Evolutionary conservation across 1,140 invertebrate species (phyloP).

Genomic region (Drosophila arizonae): DNA sequence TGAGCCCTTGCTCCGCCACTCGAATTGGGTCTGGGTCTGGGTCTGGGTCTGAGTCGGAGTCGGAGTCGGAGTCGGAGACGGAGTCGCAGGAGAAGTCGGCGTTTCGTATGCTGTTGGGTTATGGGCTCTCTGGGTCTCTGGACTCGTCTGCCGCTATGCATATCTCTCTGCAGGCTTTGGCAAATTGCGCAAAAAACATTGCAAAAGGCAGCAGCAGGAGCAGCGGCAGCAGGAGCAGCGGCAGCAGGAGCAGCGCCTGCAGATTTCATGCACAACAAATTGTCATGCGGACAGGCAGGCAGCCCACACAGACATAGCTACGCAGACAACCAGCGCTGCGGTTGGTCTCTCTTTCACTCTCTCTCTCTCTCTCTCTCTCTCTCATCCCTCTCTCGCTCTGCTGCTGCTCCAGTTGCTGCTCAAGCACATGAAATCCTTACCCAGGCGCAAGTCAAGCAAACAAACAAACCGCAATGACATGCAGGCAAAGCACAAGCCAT

Average conservation of each 20-base stretch:
- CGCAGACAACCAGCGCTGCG: slow-evolving; percentile 57
- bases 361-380: slow-evolving; percentile 2
- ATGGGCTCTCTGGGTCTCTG: slow-evolving; percentile 15
- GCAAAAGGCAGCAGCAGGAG: slow-evolving; percentile 42
- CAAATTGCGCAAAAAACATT: slow-evolving; percentile 80
- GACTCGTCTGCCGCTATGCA: slow-evolving; percentile 45
- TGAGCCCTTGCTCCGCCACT: slow-evolving; percentile 25
- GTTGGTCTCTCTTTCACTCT: slow-evolving; percentile 58
- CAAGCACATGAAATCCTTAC: slow-evolving; percentile 81
- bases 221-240: neutral
- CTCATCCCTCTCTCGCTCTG: neutral
- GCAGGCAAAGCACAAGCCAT: slow-evolving; percentile 57
- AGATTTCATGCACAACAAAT: slow-evolving; percentile 80
- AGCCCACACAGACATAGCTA: slow-evolving; percentile 48
- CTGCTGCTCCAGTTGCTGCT: slow-evolving; percentile 49
- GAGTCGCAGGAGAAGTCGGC: neutral
- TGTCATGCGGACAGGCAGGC: slow-evolving; percentile 78
- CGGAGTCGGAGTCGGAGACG: neutral
- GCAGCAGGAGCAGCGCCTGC: slow-evolving; percentile 30
- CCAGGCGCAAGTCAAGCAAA: slow-evolving; percentile 78
- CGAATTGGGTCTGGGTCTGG: slow-evolving; percentile 7
- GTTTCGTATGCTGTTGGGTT: slow-evolving; percentile 1
- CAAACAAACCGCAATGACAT: slow-evolving; percentile 81
- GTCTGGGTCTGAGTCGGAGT: neutral
- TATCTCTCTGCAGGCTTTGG: slow-evolving; percentile 71